These are phyloP conservation scores for Heliothis peltigera DNA, from an alignment of 2,888 invertebrate genomes.

Conservation along the genomic window DNA sequence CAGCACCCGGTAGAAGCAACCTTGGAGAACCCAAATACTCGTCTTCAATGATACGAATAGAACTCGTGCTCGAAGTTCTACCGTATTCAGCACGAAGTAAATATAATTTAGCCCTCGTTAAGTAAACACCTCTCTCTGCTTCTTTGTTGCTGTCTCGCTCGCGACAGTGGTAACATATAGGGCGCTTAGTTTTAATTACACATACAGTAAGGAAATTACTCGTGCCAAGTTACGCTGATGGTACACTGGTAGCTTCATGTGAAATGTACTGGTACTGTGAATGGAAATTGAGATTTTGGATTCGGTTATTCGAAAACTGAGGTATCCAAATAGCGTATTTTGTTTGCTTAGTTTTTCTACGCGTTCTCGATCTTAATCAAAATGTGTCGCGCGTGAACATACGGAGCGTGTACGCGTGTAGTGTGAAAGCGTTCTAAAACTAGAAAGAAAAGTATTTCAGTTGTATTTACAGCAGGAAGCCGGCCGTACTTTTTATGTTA, in stretches of 20 bases:
- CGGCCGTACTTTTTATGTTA: background rate
- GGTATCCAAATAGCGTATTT: background rate
- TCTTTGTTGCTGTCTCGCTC: conserved; percentile 60
- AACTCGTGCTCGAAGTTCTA: conserved; percentile 66
- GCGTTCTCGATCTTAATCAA: too few species aligned
- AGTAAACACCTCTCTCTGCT: conserved; percentile 65
- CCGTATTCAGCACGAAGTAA: conserved; percentile 73
- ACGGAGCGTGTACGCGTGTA: too few species aligned
- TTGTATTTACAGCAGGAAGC: background rate
- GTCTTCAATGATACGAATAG: conserved; percentile 54
- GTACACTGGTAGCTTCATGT: conserved; percentile 54
- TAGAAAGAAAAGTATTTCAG: too few species aligned
- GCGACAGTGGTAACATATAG: conserved; percentile 71
- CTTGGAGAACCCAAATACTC: conserved; percentile 61
- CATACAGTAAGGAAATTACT: conserved; percentile 74
- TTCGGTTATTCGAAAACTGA: background rate
- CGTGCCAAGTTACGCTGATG: conserved; percentile 58
- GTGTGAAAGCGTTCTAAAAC: too few species aligned
- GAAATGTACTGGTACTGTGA: conserved; percentile 21
- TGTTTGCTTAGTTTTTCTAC: too few species aligned
- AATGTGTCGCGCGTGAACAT: too few species aligned
- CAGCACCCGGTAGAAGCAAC: conserved; percentile 59
- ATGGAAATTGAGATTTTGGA: background rate
- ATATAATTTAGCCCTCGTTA: conserved; percentile 82
- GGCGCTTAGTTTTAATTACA: conserved; percentile 83